Evolutionary conservation across 2,113 vertebrate genomes (phyloP).

Genomic region (Pionites leucogaster): DNA sequence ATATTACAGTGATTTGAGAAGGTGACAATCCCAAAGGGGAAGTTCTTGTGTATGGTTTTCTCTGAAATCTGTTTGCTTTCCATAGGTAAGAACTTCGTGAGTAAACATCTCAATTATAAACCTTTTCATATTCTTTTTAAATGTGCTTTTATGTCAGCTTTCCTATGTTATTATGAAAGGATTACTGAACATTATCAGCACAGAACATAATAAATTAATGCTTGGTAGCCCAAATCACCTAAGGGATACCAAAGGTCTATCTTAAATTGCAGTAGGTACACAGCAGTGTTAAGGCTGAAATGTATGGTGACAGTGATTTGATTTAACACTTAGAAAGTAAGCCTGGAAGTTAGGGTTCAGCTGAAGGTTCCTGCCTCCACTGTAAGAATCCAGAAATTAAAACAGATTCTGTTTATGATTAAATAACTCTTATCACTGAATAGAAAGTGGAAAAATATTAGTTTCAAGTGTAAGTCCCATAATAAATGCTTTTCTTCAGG

Average conservation of each 20-base stretch:
- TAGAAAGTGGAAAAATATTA: neutral
- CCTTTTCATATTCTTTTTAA: neutral
- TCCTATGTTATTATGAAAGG: neutral
- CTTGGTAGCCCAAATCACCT: neutral
- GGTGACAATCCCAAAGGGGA: neutral
- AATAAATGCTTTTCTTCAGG: neutral
- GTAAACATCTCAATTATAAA: neutral
- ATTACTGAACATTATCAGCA: slow-evolving; percentile 16
- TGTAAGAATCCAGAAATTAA: neutral
- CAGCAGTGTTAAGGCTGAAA: neutral
- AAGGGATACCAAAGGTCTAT: neutral
- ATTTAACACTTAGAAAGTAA: neutral
- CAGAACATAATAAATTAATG: neutral
- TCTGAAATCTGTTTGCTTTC: neutral
- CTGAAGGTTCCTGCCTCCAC: neutral
- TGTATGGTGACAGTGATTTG: neutral
- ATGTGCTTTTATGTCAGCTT: neutral
- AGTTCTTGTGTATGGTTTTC: neutral
- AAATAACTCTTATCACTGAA: neutral
- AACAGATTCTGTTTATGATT: neutral
- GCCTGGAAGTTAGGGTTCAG: neutral
- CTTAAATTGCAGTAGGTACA: slow-evolving; percentile 19
- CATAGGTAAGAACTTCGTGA: neutral
- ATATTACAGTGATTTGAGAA: neutral
- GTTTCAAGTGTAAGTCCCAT: neutral